Conservation (phyloP, 2,888 invertebrate genomes). For the Phragmatobia fuliginosa region DNA sequence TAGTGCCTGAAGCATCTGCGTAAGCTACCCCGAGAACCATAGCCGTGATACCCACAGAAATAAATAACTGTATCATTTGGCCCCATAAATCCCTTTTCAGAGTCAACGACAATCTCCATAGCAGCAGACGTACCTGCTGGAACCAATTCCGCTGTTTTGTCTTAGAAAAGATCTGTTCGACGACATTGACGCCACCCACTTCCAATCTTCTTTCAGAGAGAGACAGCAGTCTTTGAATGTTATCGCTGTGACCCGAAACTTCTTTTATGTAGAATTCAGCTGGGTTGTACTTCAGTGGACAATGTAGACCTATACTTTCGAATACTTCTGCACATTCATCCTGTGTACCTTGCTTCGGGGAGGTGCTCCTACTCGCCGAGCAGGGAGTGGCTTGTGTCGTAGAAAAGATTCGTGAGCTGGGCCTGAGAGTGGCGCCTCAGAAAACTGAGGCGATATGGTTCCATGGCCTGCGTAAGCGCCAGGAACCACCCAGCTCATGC, state of each 20-base stretch:
- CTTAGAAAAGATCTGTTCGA: slow-evolving; percentile 33
- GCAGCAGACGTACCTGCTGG: slow-evolving; percentile 88
- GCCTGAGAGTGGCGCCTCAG: too few relatives aligned
- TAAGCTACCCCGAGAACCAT: slow-evolving; percentile 77
- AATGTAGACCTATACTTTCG: slow-evolving; percentile 87
- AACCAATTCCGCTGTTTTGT: slow-evolving; percentile 77
- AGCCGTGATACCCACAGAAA: slow-evolving; percentile 67
- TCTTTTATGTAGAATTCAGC: slow-evolving; percentile 93
- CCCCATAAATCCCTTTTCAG: slow-evolving; percentile 87
- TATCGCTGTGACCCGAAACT: slow-evolving; percentile 60
- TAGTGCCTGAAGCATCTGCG: slow-evolving; percentile 73
- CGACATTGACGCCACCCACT: slow-evolving; percentile 33
- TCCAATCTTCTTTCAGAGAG: slow-evolving; percentile 50
- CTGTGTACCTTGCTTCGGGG: slow-evolving; percentile 92
- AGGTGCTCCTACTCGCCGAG: too few relatives aligned
- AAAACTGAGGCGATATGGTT: too few relatives aligned
- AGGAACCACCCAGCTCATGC: too few relatives aligned
- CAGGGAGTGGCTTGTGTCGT: too few relatives aligned
- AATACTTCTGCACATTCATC: slow-evolving; percentile 88
- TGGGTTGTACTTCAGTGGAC: slow-evolving; percentile 92
- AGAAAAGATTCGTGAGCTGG: too few relatives aligned
- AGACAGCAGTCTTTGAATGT: slow-evolving; percentile 58
- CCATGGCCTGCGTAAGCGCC: too few relatives aligned
- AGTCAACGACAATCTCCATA: slow-evolving; percentile 89
- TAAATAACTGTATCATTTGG: slow-evolving; percentile 52